Conservation (phyloP, 2,888 invertebrate genomes). For the Apodemia duryi region DNA sequence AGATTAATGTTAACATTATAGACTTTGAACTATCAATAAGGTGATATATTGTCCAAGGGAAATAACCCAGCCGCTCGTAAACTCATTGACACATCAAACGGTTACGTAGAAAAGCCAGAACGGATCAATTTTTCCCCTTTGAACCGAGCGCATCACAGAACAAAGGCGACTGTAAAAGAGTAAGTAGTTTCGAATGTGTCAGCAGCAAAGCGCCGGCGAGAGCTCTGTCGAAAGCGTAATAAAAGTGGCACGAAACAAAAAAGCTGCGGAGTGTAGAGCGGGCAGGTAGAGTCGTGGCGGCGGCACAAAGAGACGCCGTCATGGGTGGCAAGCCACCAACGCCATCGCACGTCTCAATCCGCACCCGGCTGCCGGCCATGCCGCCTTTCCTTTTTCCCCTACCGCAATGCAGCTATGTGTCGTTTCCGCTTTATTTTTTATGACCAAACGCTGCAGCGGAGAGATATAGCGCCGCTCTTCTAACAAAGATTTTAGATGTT, state of each 20-base stretch:
- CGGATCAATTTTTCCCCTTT: slow-evolving; percentile 68
- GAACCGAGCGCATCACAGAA: slow-evolving; percentile 56
- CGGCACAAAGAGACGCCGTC: slow-evolving; percentile 72
- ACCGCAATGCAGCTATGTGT: slow-evolving; percentile 78
- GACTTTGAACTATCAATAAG: slow-evolving; percentile 65
- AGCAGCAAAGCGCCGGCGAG: slow-evolving; percentile 59
- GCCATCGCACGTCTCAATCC: slow-evolving; percentile 79
- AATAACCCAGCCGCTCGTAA: slow-evolving; percentile 27
- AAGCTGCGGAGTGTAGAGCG: slow-evolving; percentile 46
- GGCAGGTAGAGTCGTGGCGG: slow-evolving; percentile 54
- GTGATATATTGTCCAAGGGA: slow-evolving; percentile 35
- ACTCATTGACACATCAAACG: slow-evolving; percentile 63
- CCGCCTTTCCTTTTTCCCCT: slow-evolving; percentile 77
- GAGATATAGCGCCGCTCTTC: slow-evolving; percentile 65
- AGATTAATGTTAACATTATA: slow-evolving; percentile 71
- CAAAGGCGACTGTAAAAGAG: slow-evolving; percentile 67
- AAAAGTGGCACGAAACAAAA: slow-evolving; percentile 75
- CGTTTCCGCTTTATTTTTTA: slow-evolving; percentile 79
- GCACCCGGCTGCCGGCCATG: slow-evolving; percentile 72
- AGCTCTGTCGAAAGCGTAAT: slow-evolving; percentile 66
- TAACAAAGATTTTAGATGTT: slow-evolving; percentile 54
- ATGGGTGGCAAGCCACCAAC: slow-evolving; percentile 78
- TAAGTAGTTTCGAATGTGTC: slow-evolving; percentile 71
- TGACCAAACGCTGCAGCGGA: slow-evolving; percentile 70
- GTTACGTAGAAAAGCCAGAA: slow-evolving; percentile 48